phyloP scores from a whole-genome alignment of 92 coral and sea anemone genomes.

The Actinostola sp. region DNA sequence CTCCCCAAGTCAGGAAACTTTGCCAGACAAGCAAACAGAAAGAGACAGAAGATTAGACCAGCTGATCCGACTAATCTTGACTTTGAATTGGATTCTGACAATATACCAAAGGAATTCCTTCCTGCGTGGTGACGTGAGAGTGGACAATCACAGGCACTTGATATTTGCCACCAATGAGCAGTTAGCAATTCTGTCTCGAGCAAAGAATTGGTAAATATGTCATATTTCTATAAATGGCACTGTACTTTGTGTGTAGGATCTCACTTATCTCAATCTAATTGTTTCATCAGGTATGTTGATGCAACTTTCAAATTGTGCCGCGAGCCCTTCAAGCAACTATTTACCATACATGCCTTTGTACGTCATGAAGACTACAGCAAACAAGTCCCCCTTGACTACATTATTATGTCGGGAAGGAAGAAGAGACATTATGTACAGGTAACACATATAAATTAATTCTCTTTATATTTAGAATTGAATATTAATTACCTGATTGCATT shows the following conservation, averaged over 20 bases:
- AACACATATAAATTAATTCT: neutral
- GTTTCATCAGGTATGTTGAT: neutral
- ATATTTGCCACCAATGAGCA: slow-evolving; percentile 29
- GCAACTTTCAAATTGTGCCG: slow-evolving; percentile 11
- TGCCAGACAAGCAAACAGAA: slow-evolving; percentile 17
- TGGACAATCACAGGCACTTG: slow-evolving; percentile 7
- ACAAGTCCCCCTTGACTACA: slow-evolving; percentile 2
- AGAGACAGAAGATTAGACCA: slow-evolving; percentile 12
- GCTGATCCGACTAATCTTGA: slow-evolving; percentile 6
- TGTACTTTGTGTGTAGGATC: neutral
- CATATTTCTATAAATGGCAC: neutral
- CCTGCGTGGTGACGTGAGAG: slow-evolving; percentile 14
- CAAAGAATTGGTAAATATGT: slow-evolving; percentile 11
- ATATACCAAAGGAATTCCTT: slow-evolving; percentile 21
- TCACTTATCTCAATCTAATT: neutral
- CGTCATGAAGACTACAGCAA: slow-evolving; percentile 1
- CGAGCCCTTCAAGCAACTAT: slow-evolving; percentile 7
- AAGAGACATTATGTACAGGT: slow-evolving; percentile 2
- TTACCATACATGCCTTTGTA: slow-evolving; percentile 2
- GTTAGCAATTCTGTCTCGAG: slow-evolving; percentile 7
- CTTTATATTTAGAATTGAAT: neutral
- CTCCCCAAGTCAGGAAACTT: too few relatives aligned
- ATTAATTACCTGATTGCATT: neutral
- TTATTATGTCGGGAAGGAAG: slow-evolving; percentile 7
- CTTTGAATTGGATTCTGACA: slow-evolving; percentile 5